These are phyloP conservation scores for Bembecia ichneumoniformis DNA, from an alignment of 2,888 invertebrate genomes.

Conservation along the genomic window DNA sequence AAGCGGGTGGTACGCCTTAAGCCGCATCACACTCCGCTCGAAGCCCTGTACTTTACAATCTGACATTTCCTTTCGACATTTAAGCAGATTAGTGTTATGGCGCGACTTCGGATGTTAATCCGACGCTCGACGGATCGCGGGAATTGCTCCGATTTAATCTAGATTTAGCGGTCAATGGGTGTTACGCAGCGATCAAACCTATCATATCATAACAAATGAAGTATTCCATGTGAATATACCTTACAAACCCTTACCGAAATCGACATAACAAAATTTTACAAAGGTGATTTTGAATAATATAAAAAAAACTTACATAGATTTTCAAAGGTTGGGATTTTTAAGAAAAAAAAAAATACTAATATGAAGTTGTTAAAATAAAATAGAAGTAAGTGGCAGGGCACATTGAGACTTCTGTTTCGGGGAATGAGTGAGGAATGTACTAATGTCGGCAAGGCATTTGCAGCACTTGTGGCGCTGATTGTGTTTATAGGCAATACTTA, in stretches of 20 bases:
- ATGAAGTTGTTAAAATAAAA: too few species aligned
- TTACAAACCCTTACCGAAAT: too few species aligned
- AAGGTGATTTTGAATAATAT: neutral
- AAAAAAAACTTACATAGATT: too few species aligned
- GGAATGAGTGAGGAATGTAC: too few species aligned
- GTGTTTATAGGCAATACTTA: too few species aligned
- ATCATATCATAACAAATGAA: constrained; percentile 6
- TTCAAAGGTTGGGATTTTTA: too few species aligned
- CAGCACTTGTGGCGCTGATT: too few species aligned
- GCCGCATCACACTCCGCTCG: constrained; percentile 49
- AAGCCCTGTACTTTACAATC: constrained; percentile 66
- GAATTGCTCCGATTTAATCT: constrained; percentile 62
- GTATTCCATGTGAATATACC: neutral
- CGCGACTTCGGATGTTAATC: constrained; percentile 64
- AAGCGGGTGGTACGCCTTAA: constrained; percentile 52
- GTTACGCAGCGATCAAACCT: constrained; percentile 1
- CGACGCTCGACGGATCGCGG: constrained; percentile 63
- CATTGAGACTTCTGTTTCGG: too few species aligned
- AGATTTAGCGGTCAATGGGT: constrained; percentile 48
- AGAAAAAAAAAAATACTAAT: too few species aligned
- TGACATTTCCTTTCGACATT: constrained; percentile 73
- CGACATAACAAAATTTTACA: constrained; percentile 2
- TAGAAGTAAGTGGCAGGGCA: too few species aligned
- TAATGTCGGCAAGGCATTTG: too few species aligned
- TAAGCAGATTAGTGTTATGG: constrained; percentile 69